A percentile compares a stretch with the other conserved stretches of the same genome.
These are phyloP conservation scores for Hippocampus barbouri DNA, from an alignment of 2,113 vertebrate genomes.

Conservation along the genomic window DNA sequence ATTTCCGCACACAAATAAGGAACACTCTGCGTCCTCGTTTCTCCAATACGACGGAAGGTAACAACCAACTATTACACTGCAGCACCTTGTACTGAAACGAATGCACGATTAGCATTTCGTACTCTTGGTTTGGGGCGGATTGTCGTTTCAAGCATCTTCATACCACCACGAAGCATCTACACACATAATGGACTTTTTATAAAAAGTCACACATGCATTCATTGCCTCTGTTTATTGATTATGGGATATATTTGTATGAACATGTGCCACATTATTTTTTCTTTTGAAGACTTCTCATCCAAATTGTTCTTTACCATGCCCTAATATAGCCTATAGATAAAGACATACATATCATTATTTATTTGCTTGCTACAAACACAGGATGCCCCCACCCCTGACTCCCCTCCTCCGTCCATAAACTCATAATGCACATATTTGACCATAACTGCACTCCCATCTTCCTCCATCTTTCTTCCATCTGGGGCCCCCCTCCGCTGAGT, in stretches of 20 bases:
- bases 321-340: too few relatives aligned
- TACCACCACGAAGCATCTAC: background rate
- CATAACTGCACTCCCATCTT: background rate
- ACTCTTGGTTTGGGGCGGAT: background rate
- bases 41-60: background rate
- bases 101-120: background rate
- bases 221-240: background rate
- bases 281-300: too few relatives aligned
- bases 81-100: background rate
- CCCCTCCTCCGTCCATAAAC: background rate
- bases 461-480: background rate
- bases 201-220: background rate
- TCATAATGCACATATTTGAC: background rate
- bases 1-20: background rate
- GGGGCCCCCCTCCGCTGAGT: background rate
- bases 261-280: too few relatives aligned
- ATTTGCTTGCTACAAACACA: too few relatives aligned
- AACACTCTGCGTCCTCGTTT: background rate
- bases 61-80: background rate
- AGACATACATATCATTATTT: too few relatives aligned
- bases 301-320: too few relatives aligned
- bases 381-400: too few relatives aligned
- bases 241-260: background rate
- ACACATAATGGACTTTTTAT: background rate
- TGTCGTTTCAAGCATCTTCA: background rate